phyloP scores from a whole-genome alignment of 2,113 vertebrate genomes.

The Platysternon megacephalum region DNA sequence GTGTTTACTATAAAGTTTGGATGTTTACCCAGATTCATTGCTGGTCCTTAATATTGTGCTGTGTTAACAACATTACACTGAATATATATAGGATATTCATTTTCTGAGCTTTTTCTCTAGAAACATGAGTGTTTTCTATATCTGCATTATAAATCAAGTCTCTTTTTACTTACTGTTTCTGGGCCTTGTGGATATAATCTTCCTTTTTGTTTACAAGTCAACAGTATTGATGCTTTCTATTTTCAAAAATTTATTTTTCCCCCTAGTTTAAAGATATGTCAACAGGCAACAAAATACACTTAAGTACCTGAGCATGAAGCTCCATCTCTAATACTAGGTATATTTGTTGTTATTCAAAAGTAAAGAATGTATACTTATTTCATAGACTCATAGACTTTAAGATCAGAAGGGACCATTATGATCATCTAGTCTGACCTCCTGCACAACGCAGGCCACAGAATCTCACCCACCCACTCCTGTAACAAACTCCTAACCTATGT shows the following conservation, averaged over 20 bases:
- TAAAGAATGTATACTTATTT: not conserved
- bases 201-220: not conserved
- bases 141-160: not conserved
- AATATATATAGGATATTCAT: not conserved
- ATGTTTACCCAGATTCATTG: not conserved
- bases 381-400: too few species aligned
- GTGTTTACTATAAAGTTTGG: not conserved
- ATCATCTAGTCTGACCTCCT: too few species aligned
- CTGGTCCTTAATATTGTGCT: not conserved
- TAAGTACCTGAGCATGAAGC: not conserved
- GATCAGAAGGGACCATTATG: too few species aligned
- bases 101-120: not conserved
- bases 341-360: not conserved
- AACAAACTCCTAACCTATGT: too few species aligned
- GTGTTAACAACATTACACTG: not conserved
- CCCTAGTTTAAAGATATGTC: not conserved
- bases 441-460: too few species aligned
- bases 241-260: not conserved
- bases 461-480: too few species aligned
- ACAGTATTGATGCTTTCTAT: not conserved
- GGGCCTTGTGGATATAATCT: not conserved
- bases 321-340: not conserved
- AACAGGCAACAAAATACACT: not conserved
- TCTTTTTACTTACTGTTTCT: not conserved
- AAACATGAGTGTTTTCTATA: not conserved